These are phyloP conservation scores for Drosophila repletoides DNA, from an alignment of 1,140 invertebrate species.

Conservation along the genomic window DNA sequence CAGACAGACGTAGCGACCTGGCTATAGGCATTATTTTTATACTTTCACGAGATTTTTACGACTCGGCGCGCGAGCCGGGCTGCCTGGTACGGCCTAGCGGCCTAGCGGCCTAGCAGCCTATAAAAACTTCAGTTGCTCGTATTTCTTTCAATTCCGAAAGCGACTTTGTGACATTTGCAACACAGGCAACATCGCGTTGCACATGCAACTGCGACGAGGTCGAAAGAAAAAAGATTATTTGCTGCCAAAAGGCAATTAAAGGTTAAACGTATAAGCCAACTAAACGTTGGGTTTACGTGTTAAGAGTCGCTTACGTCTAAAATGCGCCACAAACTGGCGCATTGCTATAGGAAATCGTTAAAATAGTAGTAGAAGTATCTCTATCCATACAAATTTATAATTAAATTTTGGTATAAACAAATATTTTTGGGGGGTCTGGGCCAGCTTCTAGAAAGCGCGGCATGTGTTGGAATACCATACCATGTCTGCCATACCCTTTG, in stretches of 20 bases:
- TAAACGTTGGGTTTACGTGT: slow-evolving; percentile 47
- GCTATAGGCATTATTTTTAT: slow-evolving; percentile 74
- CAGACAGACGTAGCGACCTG: background rate
- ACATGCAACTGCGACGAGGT: slow-evolving; percentile 41
- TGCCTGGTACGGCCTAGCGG: no score
- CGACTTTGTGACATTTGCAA: slow-evolving; percentile 8
- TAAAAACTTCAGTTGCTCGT: slow-evolving; percentile 58
- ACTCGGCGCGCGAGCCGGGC: slow-evolving; percentile 15
- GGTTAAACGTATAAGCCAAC: slow-evolving; percentile 46
- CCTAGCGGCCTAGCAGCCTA: slow-evolving; percentile 35
- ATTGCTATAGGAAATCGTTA: slow-evolving; percentile 49
- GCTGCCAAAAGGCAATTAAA: slow-evolving; percentile 58
- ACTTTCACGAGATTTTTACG: slow-evolving; percentile 55
- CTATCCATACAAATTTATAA: slow-evolving; percentile 43
- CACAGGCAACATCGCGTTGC: slow-evolving; percentile 27
- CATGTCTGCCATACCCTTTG: no score
- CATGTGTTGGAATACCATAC: no score
- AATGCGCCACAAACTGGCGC: slow-evolving; percentile 32
- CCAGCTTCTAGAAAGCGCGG: background rate
- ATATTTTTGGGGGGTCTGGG: background rate
- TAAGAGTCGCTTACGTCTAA: slow-evolving; percentile 34
- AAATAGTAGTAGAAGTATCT: no score
- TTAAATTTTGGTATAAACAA: slow-evolving; percentile 53
- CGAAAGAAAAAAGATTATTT: background rate
- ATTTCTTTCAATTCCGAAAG: background rate